These are phyloP conservation scores for Cetoscarus ocellatus DNA, from an alignment of 2,797 vertebrate species.

Conservation along the genomic window DNA sequence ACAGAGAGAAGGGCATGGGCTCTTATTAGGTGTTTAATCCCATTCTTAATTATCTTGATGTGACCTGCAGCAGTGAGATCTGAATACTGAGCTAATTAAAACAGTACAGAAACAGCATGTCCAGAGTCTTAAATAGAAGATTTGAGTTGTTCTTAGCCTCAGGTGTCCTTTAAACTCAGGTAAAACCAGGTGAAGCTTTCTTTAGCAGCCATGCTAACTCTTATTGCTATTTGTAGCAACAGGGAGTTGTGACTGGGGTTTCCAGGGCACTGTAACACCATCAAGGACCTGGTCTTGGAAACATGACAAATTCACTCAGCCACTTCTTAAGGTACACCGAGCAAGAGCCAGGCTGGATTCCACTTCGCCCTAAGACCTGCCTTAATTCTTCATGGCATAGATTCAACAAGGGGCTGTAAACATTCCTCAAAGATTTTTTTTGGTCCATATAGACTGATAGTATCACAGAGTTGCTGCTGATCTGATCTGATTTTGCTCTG, in stretches of 20 bases:
- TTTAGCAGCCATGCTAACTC: neutral
- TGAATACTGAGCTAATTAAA: neutral
- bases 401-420: too few species aligned
- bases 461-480: too few species aligned
- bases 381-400: too few species aligned
- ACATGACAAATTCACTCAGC: neutral
- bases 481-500: too few species aligned
- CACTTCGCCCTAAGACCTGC: too few species aligned
- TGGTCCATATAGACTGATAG: too few species aligned
- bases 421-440: too few species aligned
- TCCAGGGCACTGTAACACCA: neutral
- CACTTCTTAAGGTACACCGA: too few species aligned
- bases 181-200: neutral
- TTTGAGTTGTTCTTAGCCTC: slow-evolving; percentile 1
- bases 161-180: slow-evolving; percentile 2
- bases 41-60: slow-evolving; percentile 17
- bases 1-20: slow-evolving; percentile 5
- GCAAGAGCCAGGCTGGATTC: too few species aligned
- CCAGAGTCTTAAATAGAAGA: neutral
- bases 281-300: neutral
- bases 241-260: slow-evolving; percentile 8
- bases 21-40: slow-evolving; percentile 13
- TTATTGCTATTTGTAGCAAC: slow-evolving; percentile 6
- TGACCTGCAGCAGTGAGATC: neutral
- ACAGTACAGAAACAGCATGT: neutral